These are phyloP conservation scores for Myotis brandtii DNA, from an alignment of 2,113 vertebrate species.

Conservation along the genomic window DNA sequence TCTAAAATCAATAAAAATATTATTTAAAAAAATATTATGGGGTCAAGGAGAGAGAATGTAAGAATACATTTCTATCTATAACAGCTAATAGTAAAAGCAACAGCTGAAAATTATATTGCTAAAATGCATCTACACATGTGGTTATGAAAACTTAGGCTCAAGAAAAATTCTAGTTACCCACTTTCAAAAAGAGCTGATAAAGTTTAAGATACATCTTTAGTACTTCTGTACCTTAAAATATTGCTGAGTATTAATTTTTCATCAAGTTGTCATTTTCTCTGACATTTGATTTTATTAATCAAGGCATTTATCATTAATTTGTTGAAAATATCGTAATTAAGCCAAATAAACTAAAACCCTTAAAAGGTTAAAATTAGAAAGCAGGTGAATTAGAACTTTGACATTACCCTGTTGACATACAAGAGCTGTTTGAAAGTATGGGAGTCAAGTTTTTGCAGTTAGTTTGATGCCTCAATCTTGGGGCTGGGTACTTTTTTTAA, in stretches of 20 bases:
- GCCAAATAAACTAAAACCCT: constrained; percentile 77
- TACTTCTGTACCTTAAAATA: constrained; percentile 80
- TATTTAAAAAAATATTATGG: neutral
- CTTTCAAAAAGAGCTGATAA: constrained; percentile 60
- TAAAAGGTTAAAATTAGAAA: constrained; percentile 80
- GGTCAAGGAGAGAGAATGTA: constrained; percentile 30
- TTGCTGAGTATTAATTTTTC: constrained; percentile 81
- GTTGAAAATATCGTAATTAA: constrained; percentile 81
- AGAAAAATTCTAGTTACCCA: constrained; percentile 46
- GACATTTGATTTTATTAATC: constrained; percentile 74
- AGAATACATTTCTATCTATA: constrained; percentile 10
- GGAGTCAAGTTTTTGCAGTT: constrained; percentile 67
- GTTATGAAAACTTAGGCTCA: constrained; percentile 7
- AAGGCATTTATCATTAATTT: constrained; percentile 80
- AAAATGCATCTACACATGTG: constrained; percentile 13
- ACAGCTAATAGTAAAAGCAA: constrained; percentile 29
- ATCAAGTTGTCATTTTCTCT: constrained; percentile 79
- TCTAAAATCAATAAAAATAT: too few species aligned
- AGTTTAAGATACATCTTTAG: constrained; percentile 69
- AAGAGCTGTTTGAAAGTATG: constrained; percentile 54
- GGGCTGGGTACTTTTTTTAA: constrained; percentile 73
- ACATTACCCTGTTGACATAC: constrained; percentile 70
- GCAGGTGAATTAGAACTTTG: constrained; percentile 74
- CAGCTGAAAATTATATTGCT: constrained; percentile 27
- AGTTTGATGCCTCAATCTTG: constrained; percentile 65